phyloP scores from a whole-genome alignment of 2,797 vertebrate genomes.

The Sebastes oblongus region DNA sequence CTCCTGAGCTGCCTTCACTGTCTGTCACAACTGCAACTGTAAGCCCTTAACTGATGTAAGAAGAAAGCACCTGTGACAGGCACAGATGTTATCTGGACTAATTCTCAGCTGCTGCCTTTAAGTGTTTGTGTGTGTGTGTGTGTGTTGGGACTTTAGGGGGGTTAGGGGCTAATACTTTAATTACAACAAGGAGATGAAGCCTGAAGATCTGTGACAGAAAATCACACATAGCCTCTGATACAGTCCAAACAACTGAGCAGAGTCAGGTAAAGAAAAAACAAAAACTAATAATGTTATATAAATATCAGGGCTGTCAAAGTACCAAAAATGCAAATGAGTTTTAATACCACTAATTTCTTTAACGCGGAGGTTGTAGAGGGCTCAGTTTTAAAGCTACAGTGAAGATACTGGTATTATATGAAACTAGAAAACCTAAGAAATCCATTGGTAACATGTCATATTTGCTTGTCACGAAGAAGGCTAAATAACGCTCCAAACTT shows the following conservation, averaged over 20 bases:
- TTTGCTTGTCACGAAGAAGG: rapidly evolving
- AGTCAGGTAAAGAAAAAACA: neutral
- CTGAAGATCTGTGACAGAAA: neutral
- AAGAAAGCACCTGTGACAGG: constrained; percentile 63
- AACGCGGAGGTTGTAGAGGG: no score
- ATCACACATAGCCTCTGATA: neutral
- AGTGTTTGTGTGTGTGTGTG: neutral
- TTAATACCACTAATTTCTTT: no score
- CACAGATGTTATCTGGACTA: constrained; percentile 66
- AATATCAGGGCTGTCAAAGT: no score
- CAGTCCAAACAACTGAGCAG: neutral
- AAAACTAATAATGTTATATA: neutral
- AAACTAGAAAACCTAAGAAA: no score
- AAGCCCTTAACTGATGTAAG: constrained; percentile 48
- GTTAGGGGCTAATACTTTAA: constrained; percentile 60
- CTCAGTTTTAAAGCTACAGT: no score
- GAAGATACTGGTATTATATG: no score
- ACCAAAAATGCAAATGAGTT: no score
- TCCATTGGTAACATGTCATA: no score
- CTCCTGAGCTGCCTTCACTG: constrained; percentile 22
- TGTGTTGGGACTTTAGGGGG: neutral
- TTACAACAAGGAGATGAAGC: constrained; percentile 29
- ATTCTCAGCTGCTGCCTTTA: constrained; percentile 36
- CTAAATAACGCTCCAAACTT: no score
- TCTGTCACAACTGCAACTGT: constrained; percentile 52